phyloP scores from a whole-genome alignment of 2,888 invertebrate species.

The Embidobia sp. region DNA sequence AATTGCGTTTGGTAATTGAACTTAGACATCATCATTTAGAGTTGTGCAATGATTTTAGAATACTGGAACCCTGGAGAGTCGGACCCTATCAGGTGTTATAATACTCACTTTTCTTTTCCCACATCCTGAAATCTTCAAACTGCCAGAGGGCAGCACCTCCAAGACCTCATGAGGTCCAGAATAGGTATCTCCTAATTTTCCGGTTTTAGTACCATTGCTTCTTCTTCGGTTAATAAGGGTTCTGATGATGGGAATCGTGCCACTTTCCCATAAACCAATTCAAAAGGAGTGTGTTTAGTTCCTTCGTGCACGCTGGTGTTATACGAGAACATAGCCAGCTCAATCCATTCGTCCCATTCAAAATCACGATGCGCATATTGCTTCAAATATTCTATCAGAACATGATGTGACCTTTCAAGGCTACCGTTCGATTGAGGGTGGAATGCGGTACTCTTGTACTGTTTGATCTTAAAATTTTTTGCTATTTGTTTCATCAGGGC shows the following conservation, averaged over 20 bases:
- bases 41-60: too few relatives aligned
- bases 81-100: too few relatives aligned
- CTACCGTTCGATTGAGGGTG: constrained; percentile 5
- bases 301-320: constrained; percentile 13
- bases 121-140: too few relatives aligned
- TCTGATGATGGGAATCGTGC: constrained; percentile 6
- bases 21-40: too few relatives aligned
- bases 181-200: too few relatives aligned
- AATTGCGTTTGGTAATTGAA: too few relatives aligned
- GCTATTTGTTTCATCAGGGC: constrained; percentile 19
- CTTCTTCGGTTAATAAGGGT: too few relatives aligned
- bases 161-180: too few relatives aligned
- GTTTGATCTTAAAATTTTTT: constrained; percentile 13
- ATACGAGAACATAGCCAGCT: constrained; percentile 14
- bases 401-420: constrained; percentile 14
- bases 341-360: background rate
- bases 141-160: too few relatives aligned
- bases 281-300: constrained; percentile 13
- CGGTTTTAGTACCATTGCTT: too few relatives aligned
- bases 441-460: background rate
- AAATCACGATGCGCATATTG: background rate
- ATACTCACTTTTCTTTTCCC: too few relatives aligned
- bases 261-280: constrained; percentile 22
- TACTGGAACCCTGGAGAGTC: too few relatives aligned
- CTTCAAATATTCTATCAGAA: constrained; percentile 8